These are phyloP conservation scores for Andrena bicolor DNA, from an alignment of 2,888 invertebrate genomes.

Conservation along the genomic window DNA sequence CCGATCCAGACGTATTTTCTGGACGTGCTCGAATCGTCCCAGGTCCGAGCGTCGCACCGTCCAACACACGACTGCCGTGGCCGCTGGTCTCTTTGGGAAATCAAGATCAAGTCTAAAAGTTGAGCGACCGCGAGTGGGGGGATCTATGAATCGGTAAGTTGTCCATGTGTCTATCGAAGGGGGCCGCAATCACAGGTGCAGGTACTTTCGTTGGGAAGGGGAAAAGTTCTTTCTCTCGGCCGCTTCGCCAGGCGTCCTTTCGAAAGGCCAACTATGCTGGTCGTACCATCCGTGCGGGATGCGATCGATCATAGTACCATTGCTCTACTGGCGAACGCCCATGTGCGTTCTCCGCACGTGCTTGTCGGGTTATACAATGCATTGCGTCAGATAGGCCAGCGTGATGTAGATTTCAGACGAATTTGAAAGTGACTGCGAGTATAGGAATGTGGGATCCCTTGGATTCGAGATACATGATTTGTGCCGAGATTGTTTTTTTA, in stretches of 20 bases:
- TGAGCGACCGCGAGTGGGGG: constrained; percentile 8
- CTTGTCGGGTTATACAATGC: no score
- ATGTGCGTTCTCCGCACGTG: no score
- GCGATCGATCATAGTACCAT: no score
- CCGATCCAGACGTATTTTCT: constrained; percentile 27
- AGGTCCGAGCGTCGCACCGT: constrained; percentile 39
- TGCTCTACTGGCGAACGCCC: no score
- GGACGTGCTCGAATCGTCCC: background rate
- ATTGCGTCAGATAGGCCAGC: no score
- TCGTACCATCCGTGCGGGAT: no score
- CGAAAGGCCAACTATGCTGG: no score
- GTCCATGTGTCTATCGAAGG: background rate
- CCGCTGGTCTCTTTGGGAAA: constrained; percentile 37
- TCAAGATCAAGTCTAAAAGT: constrained; percentile 56
- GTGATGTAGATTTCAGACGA: no score
- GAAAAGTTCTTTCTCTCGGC: constrained; percentile 19
- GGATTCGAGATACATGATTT: no score
- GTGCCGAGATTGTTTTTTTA: no score
- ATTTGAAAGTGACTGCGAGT: no score
- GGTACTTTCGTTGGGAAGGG: constrained; percentile 1
- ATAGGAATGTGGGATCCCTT: no score
- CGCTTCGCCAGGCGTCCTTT: background rate
- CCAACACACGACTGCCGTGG: constrained; percentile 44
- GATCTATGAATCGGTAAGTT: constrained; percentile 41
- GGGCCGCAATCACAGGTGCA: constrained; percentile 5